Evolutionary conservation across 2,888 invertebrate genomes (phyloP).

Genomic region (Platycheirus rosarum): DNA sequence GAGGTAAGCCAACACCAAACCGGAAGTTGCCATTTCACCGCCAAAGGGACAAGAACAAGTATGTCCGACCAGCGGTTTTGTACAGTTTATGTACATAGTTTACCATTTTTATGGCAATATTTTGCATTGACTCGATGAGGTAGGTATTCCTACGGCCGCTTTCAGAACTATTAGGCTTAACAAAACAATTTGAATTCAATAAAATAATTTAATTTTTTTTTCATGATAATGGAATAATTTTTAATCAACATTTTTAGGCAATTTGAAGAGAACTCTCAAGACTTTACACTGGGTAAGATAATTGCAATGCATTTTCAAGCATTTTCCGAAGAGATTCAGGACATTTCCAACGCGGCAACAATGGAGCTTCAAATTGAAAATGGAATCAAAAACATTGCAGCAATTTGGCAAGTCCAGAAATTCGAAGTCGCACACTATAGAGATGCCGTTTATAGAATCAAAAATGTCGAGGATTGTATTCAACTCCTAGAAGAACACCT

Average conservation of each 20-base stretch:
- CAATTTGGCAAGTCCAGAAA: constrained; percentile 88
- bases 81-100: too few species aligned
- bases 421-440: constrained; percentile 89
- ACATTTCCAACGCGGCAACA: constrained; percentile 93
- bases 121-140: too few species aligned
- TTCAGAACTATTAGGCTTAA: too few species aligned
- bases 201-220: too few species aligned
- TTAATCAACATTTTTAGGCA: constrained; percentile 83
- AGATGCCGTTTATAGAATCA: constrained; percentile 87
- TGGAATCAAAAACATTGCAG: constrained; percentile 88
- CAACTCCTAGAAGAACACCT: constrained; percentile 92
- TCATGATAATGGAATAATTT: not conserved
- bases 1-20: too few species aligned
- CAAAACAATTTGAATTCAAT: too few species aligned
- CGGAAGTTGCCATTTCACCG: too few species aligned
- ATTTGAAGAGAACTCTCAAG: constrained; percentile 90
- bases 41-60: too few species aligned
- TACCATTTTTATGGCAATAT: too few species aligned
- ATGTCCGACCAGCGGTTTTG: too few species aligned
- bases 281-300: constrained; percentile 91
- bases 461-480: constrained; percentile 90
- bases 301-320: constrained; percentile 92
- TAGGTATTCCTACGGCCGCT: too few species aligned
- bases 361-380: constrained; percentile 94
- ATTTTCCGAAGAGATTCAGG: constrained; percentile 91